A percentile compares a stretch with the other conserved stretches of the same genome.
phyloP scores from a whole-genome alignment of 2,888 invertebrate genomes.

The Portevinia maculata region DNA sequence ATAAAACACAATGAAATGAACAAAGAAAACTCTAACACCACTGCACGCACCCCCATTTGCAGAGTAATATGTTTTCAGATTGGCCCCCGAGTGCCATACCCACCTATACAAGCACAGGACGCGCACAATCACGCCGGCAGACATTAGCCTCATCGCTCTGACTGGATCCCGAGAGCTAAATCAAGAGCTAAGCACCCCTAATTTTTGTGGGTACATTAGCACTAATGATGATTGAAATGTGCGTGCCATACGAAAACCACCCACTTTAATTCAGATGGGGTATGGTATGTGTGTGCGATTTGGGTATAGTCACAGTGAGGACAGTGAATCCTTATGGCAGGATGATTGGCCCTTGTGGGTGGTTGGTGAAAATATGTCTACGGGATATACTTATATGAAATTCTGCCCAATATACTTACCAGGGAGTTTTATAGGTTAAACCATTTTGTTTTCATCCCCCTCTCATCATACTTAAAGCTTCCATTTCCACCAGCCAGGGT shows the following conservation, averaged over 20 bases:
- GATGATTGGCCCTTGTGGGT: conserved; percentile 59
- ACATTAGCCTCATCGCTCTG: conserved; percentile 57
- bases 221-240: conserved; percentile 83
- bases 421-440: conserved; percentile 70
- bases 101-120: conserved; percentile 45
- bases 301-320: background rate
- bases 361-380: conserved; percentile 51
- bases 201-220: conserved; percentile 83
- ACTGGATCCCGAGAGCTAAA: conserved; percentile 73
- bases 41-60: conserved; percentile 28
- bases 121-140: conserved; percentile 69
- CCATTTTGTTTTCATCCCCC: conserved; percentile 74
- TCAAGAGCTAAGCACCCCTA: conserved; percentile 79
- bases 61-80: conserved; percentile 54
- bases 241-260: conserved; percentile 76
- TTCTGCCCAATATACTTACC: conserved; percentile 62
- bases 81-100: conserved; percentile 29
- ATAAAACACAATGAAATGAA: conserved; percentile 67
- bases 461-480: conserved; percentile 20
- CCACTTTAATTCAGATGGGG: conserved; percentile 58
- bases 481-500: conserved; percentile 26
- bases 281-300: conserved; percentile 36
- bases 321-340: conserved; percentile 37
- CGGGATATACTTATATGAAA: conserved; percentile 57
- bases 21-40: conserved; percentile 65